Evolutionary conservation across 2,113 vertebrate genomes (phyloP).

Genomic region (rabbit (Oryctolagus cuniculus)): mOryCun1.1 NC_091448.1:41851501-41852000

Average conservation of each 20-base stretch:
- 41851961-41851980: not conserved
- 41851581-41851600: no score
- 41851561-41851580: no score
- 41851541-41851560: no score
- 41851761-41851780: not conserved
- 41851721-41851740: not conserved
- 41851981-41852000: slow-evolving; percentile 33
- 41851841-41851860: not conserved
- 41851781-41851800: slow-evolving; percentile 32
- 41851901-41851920: slow-evolving; percentile 2
- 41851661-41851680: not conserved
- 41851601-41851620: not conserved
- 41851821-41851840: not conserved
- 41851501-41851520: no score
- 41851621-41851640: not conserved
- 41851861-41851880: slow-evolving; percentile 5
- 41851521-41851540: no score
- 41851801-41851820: not conserved
- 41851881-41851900: slow-evolving; percentile 45
- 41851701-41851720: slow-evolving; percentile 13
- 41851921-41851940: not conserved
- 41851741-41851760: slow-evolving; percentile 29
- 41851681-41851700: slow-evolving; percentile 4
- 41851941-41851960: not conserved
- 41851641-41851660: not conserved